Percentiles rank a stretch among this genome's conserved stretches.
Evolutionary conservation across 2,888 invertebrate genomes (phyloP).

Genomic region (Isotomurus palustris): DNA sequence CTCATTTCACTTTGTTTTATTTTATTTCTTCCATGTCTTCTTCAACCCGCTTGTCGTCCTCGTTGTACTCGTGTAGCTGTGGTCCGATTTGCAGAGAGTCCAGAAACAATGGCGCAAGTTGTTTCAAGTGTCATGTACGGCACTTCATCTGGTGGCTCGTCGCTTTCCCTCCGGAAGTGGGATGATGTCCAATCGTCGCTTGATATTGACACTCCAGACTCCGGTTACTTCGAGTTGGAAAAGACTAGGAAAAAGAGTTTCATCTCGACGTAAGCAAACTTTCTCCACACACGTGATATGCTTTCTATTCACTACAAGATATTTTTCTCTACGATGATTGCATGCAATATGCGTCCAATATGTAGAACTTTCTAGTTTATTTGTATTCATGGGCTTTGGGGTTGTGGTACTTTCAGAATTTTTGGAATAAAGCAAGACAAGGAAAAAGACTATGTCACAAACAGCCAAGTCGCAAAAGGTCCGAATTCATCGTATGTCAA

Average conservation of each 20-base stretch:
- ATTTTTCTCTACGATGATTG: neutral
- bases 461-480: slow-evolving; percentile 40
- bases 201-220: slow-evolving; percentile 41
- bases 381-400: no score
- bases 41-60: no score
- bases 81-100: slow-evolving; percentile 37
- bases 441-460: slow-evolving; percentile 30
- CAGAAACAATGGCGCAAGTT: slow-evolving; percentile 5
- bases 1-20: slow-evolving; percentile 11
- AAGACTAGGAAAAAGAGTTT: slow-evolving; percentile 43
- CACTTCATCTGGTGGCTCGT: neutral
- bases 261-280: slow-evolving; percentile 40
- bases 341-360: neutral
- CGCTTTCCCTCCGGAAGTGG: neutral
- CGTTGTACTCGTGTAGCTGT: no score
- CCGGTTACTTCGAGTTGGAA: slow-evolving; percentile 44
- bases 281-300: slow-evolving; percentile 2
- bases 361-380: neutral
- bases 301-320: neutral
- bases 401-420: no score
- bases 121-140: slow-evolving; percentile 2
- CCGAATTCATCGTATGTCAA: slow-evolving; percentile 37
- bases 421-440: slow-evolving; percentile 39
- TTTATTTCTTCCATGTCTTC: slow-evolving; percentile 6
- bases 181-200: neutral